Base-by-base conservation (phyloP, 2,113 vertebrate species). In the Myotis davidii region DNA sequence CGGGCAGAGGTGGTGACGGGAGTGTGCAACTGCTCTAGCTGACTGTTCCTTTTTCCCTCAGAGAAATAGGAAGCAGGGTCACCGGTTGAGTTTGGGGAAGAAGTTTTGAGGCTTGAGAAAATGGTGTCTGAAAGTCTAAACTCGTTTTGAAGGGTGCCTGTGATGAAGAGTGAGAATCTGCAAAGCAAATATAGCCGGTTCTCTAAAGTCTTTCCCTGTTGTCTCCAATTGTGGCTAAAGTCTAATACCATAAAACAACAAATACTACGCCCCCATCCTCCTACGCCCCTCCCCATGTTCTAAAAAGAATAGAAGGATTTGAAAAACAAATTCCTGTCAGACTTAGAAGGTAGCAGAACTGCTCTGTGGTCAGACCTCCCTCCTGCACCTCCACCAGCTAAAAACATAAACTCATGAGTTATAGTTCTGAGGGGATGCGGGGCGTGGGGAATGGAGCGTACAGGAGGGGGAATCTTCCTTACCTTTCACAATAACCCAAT, bases 51-150 rank as follows among this genome's bases (percentile, higher is more conserved):
- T 23, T 87, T 61, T 61, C 59, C 76, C 79, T 77, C 77, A 92
- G 27, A 91, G 67, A 94, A 74, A 45, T 34, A 64, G 25, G 67
- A 90, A 76, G 48, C 23, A 29, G 91, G 56, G 34, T 76, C 34
- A 34, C 25, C 32, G 65, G 16, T 2, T 73, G 67, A 88, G 4
- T 88, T 34, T 95, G 37, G 42, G n/a, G 81, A 73, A 23, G 21
- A 79, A 50, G 48, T 54, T 92, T 73, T 48, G 61, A 42, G 50
- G 17, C 65, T 67, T 87, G 79, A 93, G 32, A 77, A 87, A 70
- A 78, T 39, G 16, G 67, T 65, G 25, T 81, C 56, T 82, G 65
- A 92, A 87, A 39, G n/a, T 37, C n/a, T 72, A 32, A 87, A 65
- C 16, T 91, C 27, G 20, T 79, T 88, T 65, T 84, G 59, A 93